These are phyloP conservation scores for Cistogaster globosa DNA, from an alignment of 2,888 invertebrate genomes.

Conservation along the genomic window DNA sequence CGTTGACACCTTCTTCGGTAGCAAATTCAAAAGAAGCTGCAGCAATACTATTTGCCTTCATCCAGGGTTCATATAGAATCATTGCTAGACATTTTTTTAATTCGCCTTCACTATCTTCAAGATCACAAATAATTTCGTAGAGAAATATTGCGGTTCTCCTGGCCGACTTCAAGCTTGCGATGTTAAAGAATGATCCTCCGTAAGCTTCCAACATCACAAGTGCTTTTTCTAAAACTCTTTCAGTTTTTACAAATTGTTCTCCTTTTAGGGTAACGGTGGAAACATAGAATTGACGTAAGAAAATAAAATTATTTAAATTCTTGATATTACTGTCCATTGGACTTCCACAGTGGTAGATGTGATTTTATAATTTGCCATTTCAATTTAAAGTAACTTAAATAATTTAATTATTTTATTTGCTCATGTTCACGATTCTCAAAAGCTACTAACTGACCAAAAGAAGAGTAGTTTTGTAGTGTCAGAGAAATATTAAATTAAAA, in stretches of 20 bases:
- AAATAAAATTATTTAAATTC: no score
- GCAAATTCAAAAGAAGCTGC: no score
- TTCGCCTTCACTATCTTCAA: conserved; percentile 9
- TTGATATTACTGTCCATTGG: conserved; percentile 65
- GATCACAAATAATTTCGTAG: conserved; percentile 55
- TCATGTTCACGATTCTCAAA: neutral
- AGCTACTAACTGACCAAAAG: conserved; percentile 4
- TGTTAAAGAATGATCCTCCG: no score
- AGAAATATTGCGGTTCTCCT: conserved; percentile 45
- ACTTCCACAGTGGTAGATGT: conserved; percentile 24
- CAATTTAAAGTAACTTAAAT: neutral
- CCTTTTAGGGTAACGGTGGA: no score
- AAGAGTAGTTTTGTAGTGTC: neutral
- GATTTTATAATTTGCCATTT: conserved; percentile 57
- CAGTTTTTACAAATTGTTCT: conserved; percentile 49
- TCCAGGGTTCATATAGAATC: no score
- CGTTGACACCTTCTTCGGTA: neutral
- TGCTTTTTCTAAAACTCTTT: conserved; percentile 49
- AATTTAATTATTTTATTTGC: neutral
- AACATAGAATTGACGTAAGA: no score
- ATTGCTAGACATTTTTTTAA: no score
- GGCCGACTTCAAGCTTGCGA: conserved; percentile 27
- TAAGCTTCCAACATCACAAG: conserved; percentile 51
- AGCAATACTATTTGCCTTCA: no score
- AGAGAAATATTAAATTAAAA: neutral